Evolutionary conservation across 2,888 invertebrate species (phyloP).

Genomic region (Eurois occulta): DNA sequence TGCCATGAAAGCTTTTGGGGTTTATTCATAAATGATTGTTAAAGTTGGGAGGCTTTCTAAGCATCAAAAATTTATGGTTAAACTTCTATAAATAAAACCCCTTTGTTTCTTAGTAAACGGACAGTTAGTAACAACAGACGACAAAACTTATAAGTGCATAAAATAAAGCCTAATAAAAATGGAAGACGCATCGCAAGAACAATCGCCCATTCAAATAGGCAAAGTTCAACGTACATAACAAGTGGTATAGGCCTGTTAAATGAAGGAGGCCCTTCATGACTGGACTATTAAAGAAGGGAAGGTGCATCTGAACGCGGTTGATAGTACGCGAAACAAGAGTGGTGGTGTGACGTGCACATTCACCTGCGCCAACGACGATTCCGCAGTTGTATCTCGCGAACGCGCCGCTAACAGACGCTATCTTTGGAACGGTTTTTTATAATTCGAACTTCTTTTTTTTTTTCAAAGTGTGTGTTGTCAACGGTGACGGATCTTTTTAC

Average conservation of each 20-base stretch:
- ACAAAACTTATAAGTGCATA: constrained; percentile 63
- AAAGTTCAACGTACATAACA: constrained; percentile 88
- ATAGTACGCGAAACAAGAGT: constrained; percentile 84
- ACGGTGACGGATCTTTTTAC: constrained; percentile 71
- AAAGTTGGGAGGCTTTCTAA: not conserved
- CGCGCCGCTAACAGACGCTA: constrained; percentile 72
- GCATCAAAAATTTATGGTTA: not conserved
- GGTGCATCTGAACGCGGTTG: constrained; percentile 77
- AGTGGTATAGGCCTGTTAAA: constrained; percentile 79
- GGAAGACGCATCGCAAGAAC: constrained; percentile 77
- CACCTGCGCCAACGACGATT: constrained; percentile 85
- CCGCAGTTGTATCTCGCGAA: constrained; percentile 84
- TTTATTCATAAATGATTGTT: not conserved
- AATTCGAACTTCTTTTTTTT: constrained; percentile 69
- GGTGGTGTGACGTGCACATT: constrained; percentile 86
- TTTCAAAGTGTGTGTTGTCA: constrained; percentile 80
- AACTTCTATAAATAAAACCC: not conserved
- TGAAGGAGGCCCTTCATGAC: constrained; percentile 76
- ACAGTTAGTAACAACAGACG: constrained; percentile 41
- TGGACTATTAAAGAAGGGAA: constrained; percentile 69
- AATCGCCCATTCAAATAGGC: constrained; percentile 82
- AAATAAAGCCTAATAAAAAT: constrained; percentile 77
- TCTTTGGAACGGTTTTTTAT: constrained; percentile 70
- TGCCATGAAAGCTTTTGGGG: constrained; percentile 5
- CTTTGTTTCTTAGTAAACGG: constrained; percentile 20